Percentiles rank a stretch among this genome's conserved stretches.
Conservation (phyloP, 2,113 vertebrate species). For the Fulmarus glacialis region DNA sequence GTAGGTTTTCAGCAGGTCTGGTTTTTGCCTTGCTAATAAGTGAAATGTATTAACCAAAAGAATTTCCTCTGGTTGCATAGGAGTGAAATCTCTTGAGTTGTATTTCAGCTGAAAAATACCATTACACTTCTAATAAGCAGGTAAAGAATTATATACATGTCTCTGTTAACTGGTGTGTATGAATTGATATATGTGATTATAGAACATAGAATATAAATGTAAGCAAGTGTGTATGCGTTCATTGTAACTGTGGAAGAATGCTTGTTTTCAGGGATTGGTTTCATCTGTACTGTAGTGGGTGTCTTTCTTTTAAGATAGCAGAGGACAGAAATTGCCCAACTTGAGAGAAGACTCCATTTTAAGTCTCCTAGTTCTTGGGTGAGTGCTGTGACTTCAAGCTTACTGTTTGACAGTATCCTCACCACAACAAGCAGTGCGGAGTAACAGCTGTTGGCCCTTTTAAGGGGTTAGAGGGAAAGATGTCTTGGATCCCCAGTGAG, state of each 20-base stretch:
- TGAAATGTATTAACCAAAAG: background rate
- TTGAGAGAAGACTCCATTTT: background rate
- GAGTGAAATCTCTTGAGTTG: background rate
- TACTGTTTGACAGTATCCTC: background rate
- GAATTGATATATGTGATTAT: background rate
- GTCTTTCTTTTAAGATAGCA: background rate
- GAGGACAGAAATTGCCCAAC: background rate
- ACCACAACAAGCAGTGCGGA: background rate
- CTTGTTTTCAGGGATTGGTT: background rate
- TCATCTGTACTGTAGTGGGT: background rate
- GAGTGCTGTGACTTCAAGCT: background rate
- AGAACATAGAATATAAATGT: background rate
- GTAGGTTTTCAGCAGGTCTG: background rate
- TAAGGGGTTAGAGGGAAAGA: background rate
- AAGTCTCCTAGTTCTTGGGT: background rate
- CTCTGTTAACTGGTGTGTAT: background rate
- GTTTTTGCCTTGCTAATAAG: background rate
- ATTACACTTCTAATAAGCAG: background rate
- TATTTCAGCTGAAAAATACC: background rate
- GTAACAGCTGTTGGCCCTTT: background rate
- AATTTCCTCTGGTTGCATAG: background rate
- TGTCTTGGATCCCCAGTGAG: background rate
- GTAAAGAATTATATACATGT: background rate
- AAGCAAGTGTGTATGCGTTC: background rate
- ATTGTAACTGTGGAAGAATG: background rate